Base-by-base conservation (phyloP, 2,113 vertebrate genomes). In the Silurus meridionalis region DNA sequence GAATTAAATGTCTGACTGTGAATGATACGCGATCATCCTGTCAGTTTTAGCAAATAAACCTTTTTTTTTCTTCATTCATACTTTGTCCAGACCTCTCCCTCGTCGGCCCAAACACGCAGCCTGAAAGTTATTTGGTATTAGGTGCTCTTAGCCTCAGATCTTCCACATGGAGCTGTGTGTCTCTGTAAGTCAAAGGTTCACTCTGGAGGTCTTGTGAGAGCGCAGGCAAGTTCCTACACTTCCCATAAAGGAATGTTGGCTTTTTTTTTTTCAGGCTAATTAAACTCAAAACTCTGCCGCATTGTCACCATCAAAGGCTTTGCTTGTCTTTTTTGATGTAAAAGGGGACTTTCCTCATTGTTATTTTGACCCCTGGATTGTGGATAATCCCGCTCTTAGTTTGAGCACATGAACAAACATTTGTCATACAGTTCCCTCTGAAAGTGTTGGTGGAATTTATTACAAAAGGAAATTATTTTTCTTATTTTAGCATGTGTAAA, bases 201-300 rank as follows among this genome's bases (percentile, higher is more conserved):
- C 52, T 37, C 78, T 86, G 66, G n/a, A 72, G 85, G 78, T 67
- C 66, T 69, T 75, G 69, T 48, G 52, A 81, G 64, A n/a, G 66
- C 14, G 19, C 78, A 82, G 85, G 48, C 81, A 55, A 74, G 66
- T 81, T 72, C 50, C 81, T 67, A 83, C 81, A 83, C 55, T 86
- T 82, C 78, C 66, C 67, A 72, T 69, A 61, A 4, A 74, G 85
- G 67, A 86, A 82, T 82, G 79, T 60, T 15, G 61, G 75, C 28
- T 58, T 83, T 72, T 79, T 78, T 78, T 77, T 80, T 80, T 48
- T 48, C 57, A 80, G 17, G 28, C 28, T 10, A 37, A 8, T 66
- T 19, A 55, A 85, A 19, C 25, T 64, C 25, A 8, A 21, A 80
- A 23, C 50, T 78, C 28, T 58, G 28, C 77, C 3, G 25, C 50